phyloP scores from a whole-genome alignment of 2,113 vertebrate genomes.

The Perognathus longimembris region DNA sequence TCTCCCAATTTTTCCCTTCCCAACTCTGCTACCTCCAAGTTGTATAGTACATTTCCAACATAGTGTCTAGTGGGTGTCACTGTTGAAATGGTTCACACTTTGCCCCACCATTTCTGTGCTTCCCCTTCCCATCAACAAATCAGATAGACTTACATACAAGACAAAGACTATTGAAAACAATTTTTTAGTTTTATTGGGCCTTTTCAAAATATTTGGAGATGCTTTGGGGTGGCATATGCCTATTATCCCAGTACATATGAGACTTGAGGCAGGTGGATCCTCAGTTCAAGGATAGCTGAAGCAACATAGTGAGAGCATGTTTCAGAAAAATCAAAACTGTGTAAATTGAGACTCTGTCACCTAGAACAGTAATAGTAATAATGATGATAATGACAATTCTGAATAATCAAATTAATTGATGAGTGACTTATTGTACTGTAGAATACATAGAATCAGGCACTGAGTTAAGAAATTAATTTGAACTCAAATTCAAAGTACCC shows the following conservation, averaged over 20 bases:
- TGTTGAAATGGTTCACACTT: no score
- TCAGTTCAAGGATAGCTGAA: neutral
- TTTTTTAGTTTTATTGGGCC: slow-evolving; percentile 1
- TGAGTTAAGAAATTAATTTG: slow-evolving; percentile 5
- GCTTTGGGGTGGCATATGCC: neutral
- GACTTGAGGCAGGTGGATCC: neutral
- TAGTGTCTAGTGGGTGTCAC: no score
- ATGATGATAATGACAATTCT: neutral
- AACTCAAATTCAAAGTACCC: slow-evolving; percentile 11
- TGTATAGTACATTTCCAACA: no score
- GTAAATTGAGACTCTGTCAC: neutral
- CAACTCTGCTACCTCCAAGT: no score
- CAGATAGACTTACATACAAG: no score
- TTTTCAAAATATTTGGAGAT: slow-evolving; percentile 41
- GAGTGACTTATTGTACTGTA: neutral
- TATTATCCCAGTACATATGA: neutral
- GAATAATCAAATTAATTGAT: neutral
- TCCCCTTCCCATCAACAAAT: no score
- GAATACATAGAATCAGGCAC: neutral
- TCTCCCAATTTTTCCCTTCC: neutral
- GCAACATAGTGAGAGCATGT: neutral
- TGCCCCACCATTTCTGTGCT: no score
- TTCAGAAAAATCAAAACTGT: neutral
- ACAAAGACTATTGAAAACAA: neutral
- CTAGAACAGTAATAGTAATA: neutral